phyloP scores from a whole-genome alignment of 1,140 invertebrate genomes.

The Patella vulgata region DNA sequence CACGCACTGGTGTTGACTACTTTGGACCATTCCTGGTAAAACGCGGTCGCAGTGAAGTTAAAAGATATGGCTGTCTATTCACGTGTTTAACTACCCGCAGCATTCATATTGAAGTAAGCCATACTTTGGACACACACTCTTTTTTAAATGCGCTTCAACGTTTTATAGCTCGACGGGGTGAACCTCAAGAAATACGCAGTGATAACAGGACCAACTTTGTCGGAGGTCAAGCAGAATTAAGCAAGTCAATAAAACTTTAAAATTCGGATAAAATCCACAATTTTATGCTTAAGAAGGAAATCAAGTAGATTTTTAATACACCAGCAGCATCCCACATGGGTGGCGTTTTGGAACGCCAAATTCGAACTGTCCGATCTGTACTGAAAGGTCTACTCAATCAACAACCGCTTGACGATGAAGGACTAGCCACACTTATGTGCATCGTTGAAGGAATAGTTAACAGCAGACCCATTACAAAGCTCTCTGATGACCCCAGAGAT shows the following conservation, averaged over 20 bases:
- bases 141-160: slow-evolving; percentile 30
- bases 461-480: slow-evolving; percentile 8
- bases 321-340: slow-evolving; percentile 30
- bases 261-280: too few species aligned
- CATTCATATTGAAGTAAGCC: slow-evolving; percentile 37
- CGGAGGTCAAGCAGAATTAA: slow-evolving; percentile 11
- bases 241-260: slow-evolving; percentile 2
- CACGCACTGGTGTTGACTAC: too few species aligned
- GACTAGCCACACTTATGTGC: slow-evolving; percentile 21
- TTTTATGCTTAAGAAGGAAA: slow-evolving; percentile 16
- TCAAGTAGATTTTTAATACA: slow-evolving; percentile 37
- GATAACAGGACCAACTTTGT: slow-evolving; percentile 32
- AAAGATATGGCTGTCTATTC: slow-evolving; percentile 41
- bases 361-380: slow-evolving; percentile 17
- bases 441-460: slow-evolving; percentile 17
- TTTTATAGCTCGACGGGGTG: slow-evolving; percentile 29
- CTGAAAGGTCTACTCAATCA: slow-evolving; percentile 17
- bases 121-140: slow-evolving; percentile 29
- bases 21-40: too few species aligned
- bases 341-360: too few species aligned
- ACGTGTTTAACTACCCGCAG: slow-evolving; percentile 33
- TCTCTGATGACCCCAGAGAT: slow-evolving; percentile 13
- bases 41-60: slow-evolving; percentile 20
- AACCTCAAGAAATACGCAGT: slow-evolving; percentile 13
- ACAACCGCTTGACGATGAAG: slow-evolving; percentile 22